Base-by-base conservation (phyloP, 2,797 vertebrate genomes). In the Pyrrhura leucotis region DNA sequence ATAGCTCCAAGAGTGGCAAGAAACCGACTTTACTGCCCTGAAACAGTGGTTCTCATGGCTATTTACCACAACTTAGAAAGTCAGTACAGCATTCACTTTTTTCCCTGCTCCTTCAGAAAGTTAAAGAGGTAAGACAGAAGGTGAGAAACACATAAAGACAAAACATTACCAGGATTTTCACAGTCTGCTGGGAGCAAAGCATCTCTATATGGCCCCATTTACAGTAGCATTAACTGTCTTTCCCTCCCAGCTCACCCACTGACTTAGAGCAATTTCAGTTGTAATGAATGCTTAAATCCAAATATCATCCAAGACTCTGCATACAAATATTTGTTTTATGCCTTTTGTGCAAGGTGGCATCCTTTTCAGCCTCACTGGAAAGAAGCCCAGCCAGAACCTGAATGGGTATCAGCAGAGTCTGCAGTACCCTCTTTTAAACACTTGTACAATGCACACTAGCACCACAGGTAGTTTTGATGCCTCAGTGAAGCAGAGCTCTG, bases 221-320 rank as follows among this genome's bases (percentile, higher is more conserved):
- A 78, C 82, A 58, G 68, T 19, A 96, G 72, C 68, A 91, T 92
- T 89, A 94, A 89, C 85, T 85, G 78, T 89, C 85, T 94, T 83
- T 68, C 84, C 90, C 78, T 87, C 90, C 78, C 92, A 67, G 91
- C 90, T 96, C 91, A 91, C 88, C 90, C 81, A 93, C 90, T 77
- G 91, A 77, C 62, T 96, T 72, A 85, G 66, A 92, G 89, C 63
- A 78, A 93, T 96, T 94, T 86, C 78, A 71, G 45, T 89, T 95
- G 88, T 94, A 95, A 95, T 95, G 93, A 94, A 93, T 90, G 95
- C 78, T 95, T 93, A 88, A 92, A 96, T 91, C 92, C 89, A 93
- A 93, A 94, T 93, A 94, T 95, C 84, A 88, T 65, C 53, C 61
- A 51, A 85, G 81, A 59, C 72, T 87, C 75, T 92, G 95, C 95